Base-by-base conservation (phyloP, 1,140 invertebrate species). In the Musca vetustissima region DNA sequence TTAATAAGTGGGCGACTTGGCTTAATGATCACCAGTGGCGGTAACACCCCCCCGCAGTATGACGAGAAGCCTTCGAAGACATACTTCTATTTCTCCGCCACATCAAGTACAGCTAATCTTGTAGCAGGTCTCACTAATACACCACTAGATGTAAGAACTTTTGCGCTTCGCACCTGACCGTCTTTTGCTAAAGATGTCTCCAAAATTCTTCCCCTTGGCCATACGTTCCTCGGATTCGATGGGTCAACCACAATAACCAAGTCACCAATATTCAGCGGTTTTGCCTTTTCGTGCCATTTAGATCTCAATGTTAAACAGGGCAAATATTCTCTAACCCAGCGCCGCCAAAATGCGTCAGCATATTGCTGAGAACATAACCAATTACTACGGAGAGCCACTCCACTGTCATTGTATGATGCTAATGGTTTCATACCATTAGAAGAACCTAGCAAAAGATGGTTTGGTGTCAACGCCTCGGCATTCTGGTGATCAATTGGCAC, bases 241-340 rank as follows among this genome's bases (percentile, higher is more conserved):
- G 61, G 22, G 13, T 68, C 73, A 73, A 67, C 76, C 72, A 67
- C 21, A 2, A 49, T 36, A 2, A 68, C 67, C 7, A 68, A 19
- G 25, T 68, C 53, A 7, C 19, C 32, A 7, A 61, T 19, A 11
- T 17, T 6, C n/a, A 65, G 22, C 1, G 43, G 64, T 22, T 65
- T 25, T 14, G 11, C 21, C 13, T 24, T 21, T 22, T 65, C 36
- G 22, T 49, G 19, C 64, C 64, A 48, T 43, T 65, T 65, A 24
- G 43, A 14, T 21, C 47, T 19, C 0, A 36, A 25, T 22, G 32
- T 65, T 65, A 65, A 48, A n/a, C 19, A 22, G 14, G 64, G 64
- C n/a, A 65, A 47, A 48, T 28, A 50, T 50, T 66, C 65, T 15
- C 14, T 11, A 1, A 66, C 1, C 65, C 65, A 66, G 9, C 49